Conservation (phyloP, 2,797 vertebrate species). For the Petrocephalus sullivani region DNA sequence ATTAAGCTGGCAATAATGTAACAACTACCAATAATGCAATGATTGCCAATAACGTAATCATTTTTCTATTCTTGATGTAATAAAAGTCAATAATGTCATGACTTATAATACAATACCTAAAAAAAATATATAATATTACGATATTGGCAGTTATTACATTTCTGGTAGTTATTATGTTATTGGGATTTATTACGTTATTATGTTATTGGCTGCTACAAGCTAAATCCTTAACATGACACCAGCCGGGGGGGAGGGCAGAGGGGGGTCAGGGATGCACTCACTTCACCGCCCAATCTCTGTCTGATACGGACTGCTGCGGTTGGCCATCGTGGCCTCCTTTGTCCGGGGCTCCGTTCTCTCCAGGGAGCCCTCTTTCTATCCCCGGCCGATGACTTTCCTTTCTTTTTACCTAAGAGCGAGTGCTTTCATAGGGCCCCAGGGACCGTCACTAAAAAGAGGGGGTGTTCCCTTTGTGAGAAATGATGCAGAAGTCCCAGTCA, state of each 20-base stretch:
- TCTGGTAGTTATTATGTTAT: not conserved
- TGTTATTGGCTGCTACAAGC: not conserved
- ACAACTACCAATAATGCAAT: too few species aligned
- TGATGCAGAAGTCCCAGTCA: not conserved
- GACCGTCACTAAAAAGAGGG: not conserved
- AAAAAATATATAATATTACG: too few species aligned
- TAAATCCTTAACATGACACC: not conserved
- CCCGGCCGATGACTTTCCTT: not conserved
- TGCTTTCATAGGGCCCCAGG: constrained; percentile 13
- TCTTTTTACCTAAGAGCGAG: not conserved
- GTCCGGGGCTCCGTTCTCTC: not conserved
- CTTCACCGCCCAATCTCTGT: not conserved
- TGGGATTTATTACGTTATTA: not conserved
- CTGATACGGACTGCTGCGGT: not conserved
- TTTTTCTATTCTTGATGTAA: too few species aligned
- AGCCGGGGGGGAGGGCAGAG: not conserved
- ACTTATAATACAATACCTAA: too few species aligned
- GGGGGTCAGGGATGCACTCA: not conserved
- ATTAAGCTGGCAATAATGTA: too few species aligned
- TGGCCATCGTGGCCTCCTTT: not conserved
- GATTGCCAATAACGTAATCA: too few species aligned
- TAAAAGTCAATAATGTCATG: too few species aligned
- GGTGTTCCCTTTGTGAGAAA: constrained; percentile 11
- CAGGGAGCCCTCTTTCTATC: not conserved
- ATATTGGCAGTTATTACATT: not conserved